Percentiles rank a stretch among this genome's conserved stretches.
phyloP scores from a whole-genome alignment of 2,888 invertebrate species.

The Eristalis intricaria region DNA sequence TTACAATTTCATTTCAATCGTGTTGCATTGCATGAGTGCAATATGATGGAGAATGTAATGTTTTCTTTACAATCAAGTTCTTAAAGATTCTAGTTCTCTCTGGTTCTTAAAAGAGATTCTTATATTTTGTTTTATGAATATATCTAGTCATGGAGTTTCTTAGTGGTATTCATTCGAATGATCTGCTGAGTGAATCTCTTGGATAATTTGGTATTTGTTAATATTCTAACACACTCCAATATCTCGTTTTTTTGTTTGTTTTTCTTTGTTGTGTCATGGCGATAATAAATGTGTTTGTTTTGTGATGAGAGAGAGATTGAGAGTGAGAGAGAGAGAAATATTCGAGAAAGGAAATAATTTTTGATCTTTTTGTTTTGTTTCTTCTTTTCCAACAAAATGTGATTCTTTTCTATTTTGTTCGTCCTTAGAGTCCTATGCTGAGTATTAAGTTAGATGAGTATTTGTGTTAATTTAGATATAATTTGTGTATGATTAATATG shows the following conservation, averaged over 20 bases:
- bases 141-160: slow-evolving; percentile 47
- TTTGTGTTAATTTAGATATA: slow-evolving; percentile 66
- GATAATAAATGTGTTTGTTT: slow-evolving; percentile 23
- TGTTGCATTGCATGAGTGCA: background rate
- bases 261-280: slow-evolving; percentile 58
- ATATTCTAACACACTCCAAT: slow-evolving; percentile 36
- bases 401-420: slow-evolving; percentile 41
- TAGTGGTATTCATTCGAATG: slow-evolving; percentile 15
- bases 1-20: slow-evolving; percentile 41
- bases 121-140: background rate
- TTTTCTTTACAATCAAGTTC: background rate
- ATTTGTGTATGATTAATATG: slow-evolving; percentile 85
- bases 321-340: slow-evolving; percentile 27
- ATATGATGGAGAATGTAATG: background rate
- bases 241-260: slow-evolving; percentile 28
- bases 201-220: slow-evolving; percentile 22
- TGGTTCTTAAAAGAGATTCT: background rate
- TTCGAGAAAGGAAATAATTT: slow-evolving; percentile 34
- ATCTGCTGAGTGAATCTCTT: slow-evolving; percentile 19
- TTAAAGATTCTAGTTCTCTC: background rate
- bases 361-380: slow-evolving; percentile 27
- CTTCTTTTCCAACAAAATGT: slow-evolving; percentile 58
- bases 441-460: slow-evolving; percentile 74
- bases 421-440: slow-evolving; percentile 74
- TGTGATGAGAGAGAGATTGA: slow-evolving; percentile 19